Conservation (phyloP, 1,140 invertebrate genomes). For the Eueides isabella region DNA sequence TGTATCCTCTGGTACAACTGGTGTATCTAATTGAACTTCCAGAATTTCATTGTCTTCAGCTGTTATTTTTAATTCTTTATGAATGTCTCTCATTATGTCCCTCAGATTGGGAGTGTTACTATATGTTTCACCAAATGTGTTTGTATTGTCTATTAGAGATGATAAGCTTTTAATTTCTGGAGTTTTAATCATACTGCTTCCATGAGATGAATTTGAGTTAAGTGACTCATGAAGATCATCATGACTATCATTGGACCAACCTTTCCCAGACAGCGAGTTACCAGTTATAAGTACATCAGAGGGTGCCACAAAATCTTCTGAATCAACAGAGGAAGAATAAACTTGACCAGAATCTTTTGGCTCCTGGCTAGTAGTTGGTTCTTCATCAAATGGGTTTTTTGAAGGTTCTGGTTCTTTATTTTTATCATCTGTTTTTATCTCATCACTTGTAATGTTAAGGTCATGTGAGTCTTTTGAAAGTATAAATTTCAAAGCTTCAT, state of each 20-base stretch:
- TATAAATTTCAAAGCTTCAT: slow-evolving; percentile 87
- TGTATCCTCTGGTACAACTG: slow-evolving; percentile 65
- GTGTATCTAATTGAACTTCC: slow-evolving; percentile 52
- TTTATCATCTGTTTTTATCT: slow-evolving; percentile 28
- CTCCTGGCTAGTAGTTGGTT: slow-evolving; percentile 60
- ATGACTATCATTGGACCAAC: slow-evolving; percentile 87
- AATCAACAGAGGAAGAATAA: slow-evolving; percentile 61
- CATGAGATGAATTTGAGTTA: slow-evolving; percentile 76
- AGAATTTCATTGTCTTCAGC: slow-evolving; percentile 61
- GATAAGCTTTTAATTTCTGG: slow-evolving; percentile 79
- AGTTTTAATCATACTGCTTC: slow-evolving; percentile 76
- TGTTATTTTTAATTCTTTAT: slow-evolving; percentile 78
- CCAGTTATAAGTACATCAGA: slow-evolving; percentile 76
- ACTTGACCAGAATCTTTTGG: slow-evolving; percentile 43
- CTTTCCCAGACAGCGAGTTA: slow-evolving; percentile 85
- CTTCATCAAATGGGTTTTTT: slow-evolving; percentile 44
- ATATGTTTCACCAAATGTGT: slow-evolving; percentile 78
- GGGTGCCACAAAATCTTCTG: slow-evolving; percentile 16
- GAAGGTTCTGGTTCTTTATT: slow-evolving; percentile 32
- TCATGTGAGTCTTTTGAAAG: slow-evolving; percentile 76
- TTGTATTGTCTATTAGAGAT: slow-evolving; percentile 79
- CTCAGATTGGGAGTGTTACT: slow-evolving; percentile 84
- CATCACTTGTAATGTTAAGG: slow-evolving; percentile 18
- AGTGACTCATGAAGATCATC: slow-evolving; percentile 72
- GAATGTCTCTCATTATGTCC: slow-evolving; percentile 83